These are phyloP conservation scores for Margaritifera margaritifera DNA, from an alignment of 2,888 invertebrate genomes.

Conservation along the genomic window DNA sequence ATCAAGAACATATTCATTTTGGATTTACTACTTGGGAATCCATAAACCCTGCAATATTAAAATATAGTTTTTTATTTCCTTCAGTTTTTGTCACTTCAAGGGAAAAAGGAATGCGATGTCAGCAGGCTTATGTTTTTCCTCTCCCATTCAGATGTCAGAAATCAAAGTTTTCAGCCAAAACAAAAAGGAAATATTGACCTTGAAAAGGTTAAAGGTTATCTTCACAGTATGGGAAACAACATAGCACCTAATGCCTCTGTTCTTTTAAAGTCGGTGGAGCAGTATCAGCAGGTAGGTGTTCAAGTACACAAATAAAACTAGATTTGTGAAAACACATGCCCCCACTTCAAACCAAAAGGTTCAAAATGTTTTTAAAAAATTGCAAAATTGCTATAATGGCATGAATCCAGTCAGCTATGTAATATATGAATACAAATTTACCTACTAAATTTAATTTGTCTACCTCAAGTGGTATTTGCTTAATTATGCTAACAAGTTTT, in stretches of 20 bases:
- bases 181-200: conserved; percentile 20
- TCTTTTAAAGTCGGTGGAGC: conserved; percentile 37
- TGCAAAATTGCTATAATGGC: too few species aligned
- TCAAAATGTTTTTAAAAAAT: not conserved
- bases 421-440: too few species aligned
- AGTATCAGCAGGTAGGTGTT: conserved; percentile 34
- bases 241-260: conserved; percentile 31
- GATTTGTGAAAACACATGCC: not conserved
- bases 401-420: not conserved
- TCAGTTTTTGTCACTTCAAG: conserved; percentile 36
- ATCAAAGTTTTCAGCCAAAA: not conserved
- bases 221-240: conserved; percentile 34
- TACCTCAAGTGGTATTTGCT: too few species aligned
- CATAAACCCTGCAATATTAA: too few species aligned
- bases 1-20: too few species aligned
- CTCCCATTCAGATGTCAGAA: conserved; percentile 3
- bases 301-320: not conserved
- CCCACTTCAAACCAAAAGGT: not conserved
- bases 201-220: conserved; percentile 31
- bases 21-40: too few species aligned
- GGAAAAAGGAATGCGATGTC: conserved; percentile 17
- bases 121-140: conserved; percentile 22
- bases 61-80: conserved; percentile 4
- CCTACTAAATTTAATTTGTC: too few species aligned
- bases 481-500: too few species aligned